Conservation (phyloP, 2,797 vertebrate genomes). For the Discoglossus pictus region DNA sequence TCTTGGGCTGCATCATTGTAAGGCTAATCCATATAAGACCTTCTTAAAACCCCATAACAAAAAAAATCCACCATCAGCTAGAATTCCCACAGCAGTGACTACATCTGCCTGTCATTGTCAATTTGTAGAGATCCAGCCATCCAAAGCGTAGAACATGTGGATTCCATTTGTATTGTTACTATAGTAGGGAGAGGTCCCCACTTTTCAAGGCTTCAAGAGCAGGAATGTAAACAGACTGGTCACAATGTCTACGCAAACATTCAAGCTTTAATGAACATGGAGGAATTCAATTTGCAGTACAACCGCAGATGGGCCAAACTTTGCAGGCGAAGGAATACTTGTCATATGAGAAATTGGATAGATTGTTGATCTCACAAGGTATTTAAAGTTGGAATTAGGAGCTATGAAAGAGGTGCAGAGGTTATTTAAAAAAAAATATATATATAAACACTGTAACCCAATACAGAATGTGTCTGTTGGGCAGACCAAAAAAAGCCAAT, state of each 20-base stretch:
- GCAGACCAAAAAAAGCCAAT: not conserved
- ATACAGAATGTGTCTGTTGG: not conserved
- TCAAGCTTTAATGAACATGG: constrained; percentile 1
- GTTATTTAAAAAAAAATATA: not conserved
- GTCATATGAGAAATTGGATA: constrained; percentile 31
- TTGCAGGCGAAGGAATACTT: not conserved
- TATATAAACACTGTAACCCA: constrained; percentile 7
- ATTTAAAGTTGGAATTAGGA: constrained; percentile 7
- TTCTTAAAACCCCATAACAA: not conserved
- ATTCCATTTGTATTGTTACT: constrained; percentile 25
- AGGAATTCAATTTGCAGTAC: constrained; percentile 5
- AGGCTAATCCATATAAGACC: not conserved
- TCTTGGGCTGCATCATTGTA: not conserved
- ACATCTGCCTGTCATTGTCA: constrained; percentile 16
- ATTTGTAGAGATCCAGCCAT: not conserved
- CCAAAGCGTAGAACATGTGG: constrained; percentile 3
- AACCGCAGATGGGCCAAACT: constrained; percentile 5
- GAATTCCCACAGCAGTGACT: not conserved
- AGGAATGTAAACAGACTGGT: constrained; percentile 32
- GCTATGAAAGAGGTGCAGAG: not conserved
- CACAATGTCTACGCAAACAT: constrained; percentile 7
- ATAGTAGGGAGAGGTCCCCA: constrained; percentile 1
- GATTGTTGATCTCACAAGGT: constrained; percentile 12
- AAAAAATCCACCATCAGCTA: not conserved
- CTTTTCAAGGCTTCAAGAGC: constrained; percentile 5